Conservation (phyloP, 2,113 vertebrate genomes). For the Gymnogyps californianus region DNA sequence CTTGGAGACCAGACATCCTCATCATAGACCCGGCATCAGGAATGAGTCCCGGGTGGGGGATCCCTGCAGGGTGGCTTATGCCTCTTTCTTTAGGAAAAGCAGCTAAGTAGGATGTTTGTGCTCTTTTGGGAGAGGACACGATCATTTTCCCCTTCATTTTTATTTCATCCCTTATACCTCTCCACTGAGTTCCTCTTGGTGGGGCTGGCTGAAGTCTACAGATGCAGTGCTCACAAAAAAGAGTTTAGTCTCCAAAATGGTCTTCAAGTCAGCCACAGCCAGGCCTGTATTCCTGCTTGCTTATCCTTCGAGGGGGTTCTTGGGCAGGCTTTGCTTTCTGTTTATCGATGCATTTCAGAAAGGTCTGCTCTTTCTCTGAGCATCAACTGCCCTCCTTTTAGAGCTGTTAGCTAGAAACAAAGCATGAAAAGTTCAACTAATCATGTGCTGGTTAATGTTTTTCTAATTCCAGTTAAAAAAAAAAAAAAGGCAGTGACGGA, state of each 20-base stretch:
- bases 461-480: neutral
- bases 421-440: neutral
- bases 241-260: neutral
- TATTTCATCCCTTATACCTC: neutral
- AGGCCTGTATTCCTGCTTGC: too few species aligned
- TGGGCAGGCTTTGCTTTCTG: neutral
- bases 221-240: neutral
- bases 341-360: neutral
- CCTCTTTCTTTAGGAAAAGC: neutral
- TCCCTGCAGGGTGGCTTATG: neutral
- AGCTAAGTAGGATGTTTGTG: neutral
- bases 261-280: neutral
- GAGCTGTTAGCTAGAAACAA: neutral
- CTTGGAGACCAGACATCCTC: neutral
- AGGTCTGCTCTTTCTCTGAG: neutral
- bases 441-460: neutral
- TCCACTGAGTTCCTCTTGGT: neutral
- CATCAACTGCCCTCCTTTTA: neutral
- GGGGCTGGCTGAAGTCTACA: neutral
- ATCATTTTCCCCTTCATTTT: neutral
- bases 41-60: neutral
- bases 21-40: accelerated
- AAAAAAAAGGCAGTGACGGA: neutral
- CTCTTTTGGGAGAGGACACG: neutral
- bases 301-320: neutral